Evolutionary conservation across 2,888 invertebrate species (phyloP), one percentile per base, ranked within the genome.

Genomic region (Nasonia oneida): DNA sequence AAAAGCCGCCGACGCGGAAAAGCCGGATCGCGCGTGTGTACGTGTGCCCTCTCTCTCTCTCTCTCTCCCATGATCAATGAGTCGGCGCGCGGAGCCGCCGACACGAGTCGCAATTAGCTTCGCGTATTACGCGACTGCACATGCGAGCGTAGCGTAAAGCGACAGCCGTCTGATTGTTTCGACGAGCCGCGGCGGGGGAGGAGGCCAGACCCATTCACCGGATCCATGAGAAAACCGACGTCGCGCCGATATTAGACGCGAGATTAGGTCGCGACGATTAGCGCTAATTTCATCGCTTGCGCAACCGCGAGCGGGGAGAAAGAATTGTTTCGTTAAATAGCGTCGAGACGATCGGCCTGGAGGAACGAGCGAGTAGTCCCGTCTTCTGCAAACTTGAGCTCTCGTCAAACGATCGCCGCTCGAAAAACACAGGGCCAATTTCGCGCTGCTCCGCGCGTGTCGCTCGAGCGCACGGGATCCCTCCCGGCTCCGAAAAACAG

Each of bases 1-100:
- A 85, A 85, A 85, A 82, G 78, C 81, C 73, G 78, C 77, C 81
- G 78, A n/a, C 77, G 81, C 57, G 85, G 85, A 81, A 85, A 85
- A 85, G 81, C 64, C 67, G 12, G 29, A 47, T 29, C 53, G 73
- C 42, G 42, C 61, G 39, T 53, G 29, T n/a, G 6, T 23, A 6
- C n/a, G 57, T 61, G 57, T 23, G 57, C n/a, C 8, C 4, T 18
- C 18, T 18, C 53, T 53, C 53, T 53, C 53, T 53, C 57, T 4
- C 57, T n/a, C 39, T 15, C 84, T 75, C 67, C 33, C 18, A 67
- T 85, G 85, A 85, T 85, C 85, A 82, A 81, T 81, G 85, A 81
- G 81, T 74, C 85, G 85, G 70, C 76, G 80, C 74, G 29, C 61
- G 29, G 73, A 67, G 77, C 39, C 15, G 70, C 81, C 70, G 33